phyloP scores from a whole-genome alignment of 2,113 vertebrate genomes.

The Hyperoodon ampullatus region DNA sequence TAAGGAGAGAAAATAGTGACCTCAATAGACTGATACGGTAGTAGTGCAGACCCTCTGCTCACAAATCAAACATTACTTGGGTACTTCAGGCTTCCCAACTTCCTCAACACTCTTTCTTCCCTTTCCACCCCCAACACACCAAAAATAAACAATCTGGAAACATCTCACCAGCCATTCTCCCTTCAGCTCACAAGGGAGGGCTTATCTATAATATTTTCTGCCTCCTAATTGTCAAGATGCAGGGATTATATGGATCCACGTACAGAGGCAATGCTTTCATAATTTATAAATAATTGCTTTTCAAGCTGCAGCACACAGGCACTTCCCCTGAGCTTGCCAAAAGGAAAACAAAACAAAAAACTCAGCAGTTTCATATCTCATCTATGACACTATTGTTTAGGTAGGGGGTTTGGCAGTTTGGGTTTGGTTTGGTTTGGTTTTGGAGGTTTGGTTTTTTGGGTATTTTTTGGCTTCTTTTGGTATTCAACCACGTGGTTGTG shows the following conservation, averaged over 20 bases:
- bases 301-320: background rate
- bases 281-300: slow-evolving; percentile 29
- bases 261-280: background rate
- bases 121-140: background rate
- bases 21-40: background rate
- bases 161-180: background rate
- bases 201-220: background rate
- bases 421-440: background rate
- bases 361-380: background rate
- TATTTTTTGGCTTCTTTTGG: slow-evolving; percentile 29
- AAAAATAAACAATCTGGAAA: background rate
- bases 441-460: background rate
- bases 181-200: background rate
- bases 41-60: background rate
- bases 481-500: background rate
- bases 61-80: background rate
- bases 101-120: background rate
- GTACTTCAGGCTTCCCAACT: background rate
- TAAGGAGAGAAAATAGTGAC: background rate
- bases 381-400: slow-evolving; percentile 8
- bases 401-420: background rate
- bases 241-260: background rate
- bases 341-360: background rate
- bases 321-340: background rate
- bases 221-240: background rate